phyloP scores from a whole-genome alignment of 2,797 vertebrate species.

The Propithecus perrieri region DNA sequence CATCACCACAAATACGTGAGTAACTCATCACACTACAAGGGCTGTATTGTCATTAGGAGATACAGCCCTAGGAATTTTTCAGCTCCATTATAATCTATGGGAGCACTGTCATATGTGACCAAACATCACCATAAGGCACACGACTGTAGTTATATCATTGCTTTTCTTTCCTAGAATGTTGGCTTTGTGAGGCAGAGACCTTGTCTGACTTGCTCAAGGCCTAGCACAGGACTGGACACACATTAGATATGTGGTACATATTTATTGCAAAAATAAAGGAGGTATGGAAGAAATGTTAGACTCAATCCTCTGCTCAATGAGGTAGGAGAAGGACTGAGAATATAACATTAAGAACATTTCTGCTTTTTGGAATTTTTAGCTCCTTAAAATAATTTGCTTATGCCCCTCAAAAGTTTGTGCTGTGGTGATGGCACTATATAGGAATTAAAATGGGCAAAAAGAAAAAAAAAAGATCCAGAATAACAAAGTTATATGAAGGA shows the following conservation, averaged over 20 bases:
- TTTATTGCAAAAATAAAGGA: neutral
- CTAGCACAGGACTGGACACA: neutral
- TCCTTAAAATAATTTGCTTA: conserved; percentile 10
- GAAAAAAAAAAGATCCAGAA: neutral
- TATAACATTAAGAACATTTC: neutral
- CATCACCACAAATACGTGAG: too few relatives aligned
- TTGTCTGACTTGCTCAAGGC: neutral
- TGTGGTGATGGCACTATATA: neutral
- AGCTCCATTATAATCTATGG: too few relatives aligned
- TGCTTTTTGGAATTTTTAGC: conserved; percentile 6
- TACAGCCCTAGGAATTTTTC: too few relatives aligned
- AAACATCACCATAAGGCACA: too few relatives aligned
- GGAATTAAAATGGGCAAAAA: neutral
- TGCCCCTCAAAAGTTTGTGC: neutral
- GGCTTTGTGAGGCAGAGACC: neutral
- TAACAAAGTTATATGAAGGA: neutral
- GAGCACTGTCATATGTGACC: too few relatives aligned
- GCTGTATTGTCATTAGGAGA: too few relatives aligned
- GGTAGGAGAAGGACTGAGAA: neutral
- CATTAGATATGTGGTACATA: neutral
- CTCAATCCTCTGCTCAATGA: neutral
- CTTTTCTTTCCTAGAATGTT: neutral
- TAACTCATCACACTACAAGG: too few relatives aligned
- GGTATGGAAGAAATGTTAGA: neutral
- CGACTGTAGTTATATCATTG: neutral